These are phyloP conservation scores for Holocentrus rufus DNA, from an alignment of 2,797 vertebrate genomes.

Conservation along the genomic window DNA sequence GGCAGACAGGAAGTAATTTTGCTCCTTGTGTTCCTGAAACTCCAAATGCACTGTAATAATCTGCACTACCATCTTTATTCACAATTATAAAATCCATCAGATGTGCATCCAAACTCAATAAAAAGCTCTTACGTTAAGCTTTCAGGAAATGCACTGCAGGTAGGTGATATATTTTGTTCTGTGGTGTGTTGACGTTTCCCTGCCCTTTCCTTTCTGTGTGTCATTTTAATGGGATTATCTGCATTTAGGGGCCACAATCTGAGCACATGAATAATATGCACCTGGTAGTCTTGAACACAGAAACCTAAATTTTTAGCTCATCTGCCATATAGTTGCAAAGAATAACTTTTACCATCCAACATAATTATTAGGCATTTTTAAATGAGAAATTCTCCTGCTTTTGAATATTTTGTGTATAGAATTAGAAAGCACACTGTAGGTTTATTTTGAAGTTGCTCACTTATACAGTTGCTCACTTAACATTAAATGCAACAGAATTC, in stretches of 20 bases:
- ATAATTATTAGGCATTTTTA: background rate
- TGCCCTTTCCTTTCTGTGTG: background rate
- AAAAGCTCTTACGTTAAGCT: slow-evolving; percentile 61
- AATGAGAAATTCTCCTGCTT: too few species aligned
- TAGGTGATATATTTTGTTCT: slow-evolving; percentile 51
- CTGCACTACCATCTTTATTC: slow-evolving; percentile 59
- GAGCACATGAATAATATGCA: slow-evolving; percentile 1
- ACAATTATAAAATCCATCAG: slow-evolving; percentile 67
- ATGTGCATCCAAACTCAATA: slow-evolving; percentile 64
- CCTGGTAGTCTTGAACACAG: background rate
- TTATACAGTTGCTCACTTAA: background rate
- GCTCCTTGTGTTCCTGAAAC: slow-evolving; percentile 54
- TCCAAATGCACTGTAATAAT: slow-evolving; percentile 56
- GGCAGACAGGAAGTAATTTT: slow-evolving; percentile 59
- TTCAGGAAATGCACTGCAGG: slow-evolving; percentile 62
- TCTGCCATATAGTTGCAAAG: background rate
- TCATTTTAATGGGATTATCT: slow-evolving; percentile 50
- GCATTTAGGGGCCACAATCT: slow-evolving; percentile 23
- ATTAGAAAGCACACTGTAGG: too few species aligned
- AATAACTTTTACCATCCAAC: background rate
- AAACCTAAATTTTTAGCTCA: background rate
- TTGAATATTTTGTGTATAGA: too few species aligned
- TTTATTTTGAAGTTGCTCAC: background rate
- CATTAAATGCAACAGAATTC: background rate
- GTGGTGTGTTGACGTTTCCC: background rate